A percentile compares a stretch with the other conserved stretches of the same genome.
Evolutionary conservation across 2,797 vertebrate species (phyloP).

Genomic region (Manis pentadactyla): DNA sequence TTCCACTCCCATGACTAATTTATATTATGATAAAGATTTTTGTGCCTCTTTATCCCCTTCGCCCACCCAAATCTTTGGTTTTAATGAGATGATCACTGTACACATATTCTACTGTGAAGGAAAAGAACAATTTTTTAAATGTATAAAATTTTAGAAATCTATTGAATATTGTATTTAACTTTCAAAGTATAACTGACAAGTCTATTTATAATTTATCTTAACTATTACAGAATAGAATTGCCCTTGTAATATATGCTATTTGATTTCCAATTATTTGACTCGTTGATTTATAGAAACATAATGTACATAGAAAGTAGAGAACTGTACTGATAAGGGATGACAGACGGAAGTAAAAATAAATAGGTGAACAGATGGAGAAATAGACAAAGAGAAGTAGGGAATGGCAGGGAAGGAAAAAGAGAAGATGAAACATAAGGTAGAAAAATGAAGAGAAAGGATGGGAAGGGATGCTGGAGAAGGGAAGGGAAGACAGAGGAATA

Average conservation of each 20-base stretch:
- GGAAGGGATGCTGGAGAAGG: neutral
- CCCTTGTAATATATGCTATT: neutral
- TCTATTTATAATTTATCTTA: conserved; percentile 18
- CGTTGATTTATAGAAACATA: neutral
- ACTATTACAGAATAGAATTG: neutral
- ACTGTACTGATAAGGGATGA: neutral
- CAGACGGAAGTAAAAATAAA: neutral
- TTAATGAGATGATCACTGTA: neutral
- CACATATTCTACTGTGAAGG: neutral
- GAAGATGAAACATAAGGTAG: neutral
- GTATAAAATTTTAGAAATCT: neutral
- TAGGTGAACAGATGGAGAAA: neutral
- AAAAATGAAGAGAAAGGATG: neutral
- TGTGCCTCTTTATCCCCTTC: no score
- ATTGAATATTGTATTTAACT: neutral
- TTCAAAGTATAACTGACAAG: neutral
- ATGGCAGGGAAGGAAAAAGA: neutral
- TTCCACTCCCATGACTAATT: no score
- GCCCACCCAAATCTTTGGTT: neutral
- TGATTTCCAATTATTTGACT: conserved; percentile 16
- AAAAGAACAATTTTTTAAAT: conserved; percentile 1
- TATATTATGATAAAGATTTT: no score
- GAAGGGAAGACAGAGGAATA: neutral
- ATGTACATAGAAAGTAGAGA: neutral
- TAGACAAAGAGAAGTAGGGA: neutral